Conservation (phyloP, 2,888 invertebrate species). For the Metellina segmentata region DNA sequence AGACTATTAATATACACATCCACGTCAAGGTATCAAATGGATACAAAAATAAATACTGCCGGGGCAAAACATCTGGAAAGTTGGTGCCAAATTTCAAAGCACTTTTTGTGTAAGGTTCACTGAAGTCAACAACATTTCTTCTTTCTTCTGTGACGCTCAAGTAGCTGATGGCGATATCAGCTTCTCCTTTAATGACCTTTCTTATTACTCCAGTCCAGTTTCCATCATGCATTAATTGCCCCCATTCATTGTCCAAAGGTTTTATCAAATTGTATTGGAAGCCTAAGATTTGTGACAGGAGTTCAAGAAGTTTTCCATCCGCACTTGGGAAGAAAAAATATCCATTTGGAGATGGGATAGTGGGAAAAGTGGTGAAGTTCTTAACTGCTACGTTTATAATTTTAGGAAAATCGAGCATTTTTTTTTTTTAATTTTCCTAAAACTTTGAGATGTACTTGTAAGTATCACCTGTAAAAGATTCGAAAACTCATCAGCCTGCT, state of each 20-base stretch:
- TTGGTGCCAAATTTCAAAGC: neutral
- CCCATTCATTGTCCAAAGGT: neutral
- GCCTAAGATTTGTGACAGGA: neutral
- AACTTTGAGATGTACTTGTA: too few species aligned
- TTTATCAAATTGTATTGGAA: neutral
- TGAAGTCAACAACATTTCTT: neutral
- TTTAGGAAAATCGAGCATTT: too few species aligned
- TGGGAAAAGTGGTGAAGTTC: neutral
- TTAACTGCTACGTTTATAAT: neutral
- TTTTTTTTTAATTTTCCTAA: too few species aligned
- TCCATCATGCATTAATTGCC: neutral
- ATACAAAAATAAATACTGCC: neutral
- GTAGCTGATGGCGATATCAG: neutral
- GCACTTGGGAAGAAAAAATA: neutral
- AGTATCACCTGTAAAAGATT: too few species aligned
- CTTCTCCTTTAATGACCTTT: neutral
- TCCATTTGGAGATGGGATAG: neutral
- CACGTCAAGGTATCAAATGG: neutral
- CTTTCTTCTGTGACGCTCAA: neutral
- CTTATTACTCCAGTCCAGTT: slow-evolving; percentile 13
- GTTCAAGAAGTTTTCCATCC: neutral
- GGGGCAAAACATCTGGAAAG: neutral
- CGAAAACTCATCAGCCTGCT: too few species aligned
- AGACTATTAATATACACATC: neutral
- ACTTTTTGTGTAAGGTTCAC: neutral